phyloP scores from a whole-genome alignment of 1,140 invertebrate genomes.

The Drosophila sproati region DNA sequence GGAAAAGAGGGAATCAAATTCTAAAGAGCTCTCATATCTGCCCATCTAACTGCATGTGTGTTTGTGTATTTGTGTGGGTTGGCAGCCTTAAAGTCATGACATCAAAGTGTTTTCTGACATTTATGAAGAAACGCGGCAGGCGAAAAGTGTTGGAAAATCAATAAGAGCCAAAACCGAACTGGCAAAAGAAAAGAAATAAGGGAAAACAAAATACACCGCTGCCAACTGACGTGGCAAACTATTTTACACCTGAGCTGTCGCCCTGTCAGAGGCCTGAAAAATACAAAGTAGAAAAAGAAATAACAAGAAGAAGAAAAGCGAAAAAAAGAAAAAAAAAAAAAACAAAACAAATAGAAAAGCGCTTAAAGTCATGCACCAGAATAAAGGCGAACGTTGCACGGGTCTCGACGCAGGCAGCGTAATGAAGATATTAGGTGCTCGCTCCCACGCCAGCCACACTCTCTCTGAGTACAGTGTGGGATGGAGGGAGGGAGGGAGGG shows the following conservation, averaged over 20 bases:
- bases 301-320: not conserved
- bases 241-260: slow-evolving; percentile 78
- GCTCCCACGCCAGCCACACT: not conserved
- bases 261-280: slow-evolving; percentile 55
- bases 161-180: slow-evolving; percentile 29
- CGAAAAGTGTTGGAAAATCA: slow-evolving; percentile 65
- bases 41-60: not conserved
- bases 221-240: slow-evolving; percentile 65
- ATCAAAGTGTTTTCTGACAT: slow-evolving; percentile 70
- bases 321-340: slow-evolving; percentile 24
- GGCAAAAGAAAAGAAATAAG: slow-evolving; percentile 17
- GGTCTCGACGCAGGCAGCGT: slow-evolving; percentile 12
- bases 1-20: slow-evolving; percentile 37
- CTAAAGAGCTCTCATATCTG: slow-evolving; percentile 34
- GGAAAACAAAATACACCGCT: slow-evolving; percentile 29
- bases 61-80: slow-evolving; percentile 20
- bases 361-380: slow-evolving; percentile 54
- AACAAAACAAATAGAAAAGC: slow-evolving; percentile 75
- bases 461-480: not conserved
- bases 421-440: slow-evolving; percentile 66
- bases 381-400: slow-evolving; percentile 19
- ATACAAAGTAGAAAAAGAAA: slow-evolving; percentile 20
- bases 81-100: slow-evolving; percentile 66
- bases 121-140: slow-evolving; percentile 47
- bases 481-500: not conserved